phyloP scores from a whole-genome alignment of 2,797 vertebrate genomes.

The Chaenodraco wilsoni region DNA sequence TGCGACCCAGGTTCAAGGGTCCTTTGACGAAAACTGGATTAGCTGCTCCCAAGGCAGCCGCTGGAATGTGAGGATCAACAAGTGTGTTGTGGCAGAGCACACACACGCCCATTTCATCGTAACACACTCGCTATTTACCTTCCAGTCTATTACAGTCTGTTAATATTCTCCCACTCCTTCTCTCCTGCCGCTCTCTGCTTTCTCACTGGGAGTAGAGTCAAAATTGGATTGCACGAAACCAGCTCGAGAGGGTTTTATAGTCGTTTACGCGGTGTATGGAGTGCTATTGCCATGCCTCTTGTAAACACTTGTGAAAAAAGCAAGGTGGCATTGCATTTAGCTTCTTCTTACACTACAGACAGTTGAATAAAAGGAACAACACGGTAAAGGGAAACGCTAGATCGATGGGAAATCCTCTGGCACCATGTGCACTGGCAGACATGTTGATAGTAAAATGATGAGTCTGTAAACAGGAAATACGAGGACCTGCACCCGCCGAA shows the following conservation, averaged over 20 bases:
- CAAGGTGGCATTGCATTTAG: neutral
- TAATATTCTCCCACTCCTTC: conserved; percentile 36
- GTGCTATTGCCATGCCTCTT: neutral
- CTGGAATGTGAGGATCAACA: conserved; percentile 72
- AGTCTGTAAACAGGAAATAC: conserved; percentile 22
- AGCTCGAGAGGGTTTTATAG: conserved; percentile 18
- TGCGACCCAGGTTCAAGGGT: conserved; percentile 56
- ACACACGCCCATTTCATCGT: neutral
- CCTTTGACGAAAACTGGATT: conserved; percentile 66
- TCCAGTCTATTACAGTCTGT: conserved; percentile 51
- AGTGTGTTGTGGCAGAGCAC: conserved; percentile 37
- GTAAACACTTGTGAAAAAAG: too few species aligned
- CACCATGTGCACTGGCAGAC: neutral
- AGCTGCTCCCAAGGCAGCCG: conserved; percentile 64
- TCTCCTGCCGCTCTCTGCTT: conserved; percentile 18
- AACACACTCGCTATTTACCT: conserved; percentile 54
- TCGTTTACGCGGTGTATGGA: conserved; percentile 1
- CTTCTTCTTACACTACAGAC: neutral
- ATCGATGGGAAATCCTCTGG: neutral
- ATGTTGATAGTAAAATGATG: conserved; percentile 5
- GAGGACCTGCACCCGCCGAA: neutral
- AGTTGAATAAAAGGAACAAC: neutral
- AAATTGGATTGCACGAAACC: conserved; percentile 41
- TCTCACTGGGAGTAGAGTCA: conserved; percentile 17
- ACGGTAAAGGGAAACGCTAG: accelerated